Evolutionary conservation across 2,888 invertebrate species (phyloP).

Genomic region (Drosophila imparisetae): DNA sequence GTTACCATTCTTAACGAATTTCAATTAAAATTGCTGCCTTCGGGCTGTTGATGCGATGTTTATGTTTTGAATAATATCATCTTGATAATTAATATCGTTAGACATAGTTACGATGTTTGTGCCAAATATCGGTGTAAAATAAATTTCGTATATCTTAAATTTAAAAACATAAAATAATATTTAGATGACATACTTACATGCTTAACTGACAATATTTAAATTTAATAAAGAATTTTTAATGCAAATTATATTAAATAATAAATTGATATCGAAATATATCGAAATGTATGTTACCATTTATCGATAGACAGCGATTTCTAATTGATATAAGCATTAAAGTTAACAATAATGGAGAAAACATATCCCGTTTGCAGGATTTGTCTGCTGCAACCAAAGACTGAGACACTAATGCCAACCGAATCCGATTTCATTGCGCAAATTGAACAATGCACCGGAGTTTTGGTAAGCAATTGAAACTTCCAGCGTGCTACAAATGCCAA

Average conservation of each 20-base stretch:
- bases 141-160: not conserved
- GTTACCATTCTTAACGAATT: slow-evolving; percentile 27
- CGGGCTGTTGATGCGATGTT: slow-evolving; percentile 7
- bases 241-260: not conserved
- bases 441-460: slow-evolving; percentile 71
- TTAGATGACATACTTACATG: not conserved
- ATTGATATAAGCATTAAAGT: slow-evolving; percentile 12
- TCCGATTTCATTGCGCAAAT: slow-evolving; percentile 58
- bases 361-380: slow-evolving; percentile 74
- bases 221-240: not conserved
- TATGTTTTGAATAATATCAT: slow-evolving; percentile 38
- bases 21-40: not conserved
- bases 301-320: slow-evolving; percentile 3
- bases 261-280: slow-evolving; percentile 3
- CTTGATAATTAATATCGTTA: slow-evolving; percentile 14
- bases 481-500: not conserved
- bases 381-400: slow-evolving; percentile 51
- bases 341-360: slow-evolving; percentile 22
- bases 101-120: not conserved
- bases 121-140: slow-evolving; percentile 13
- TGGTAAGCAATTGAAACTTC: slow-evolving; percentile 43
- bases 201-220: not conserved
- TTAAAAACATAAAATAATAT: not conserved
- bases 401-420: slow-evolving; percentile 52
- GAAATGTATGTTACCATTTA: not conserved